A percentile compares a stretch with the other conserved stretches of the same genome.
phyloP scores from a whole-genome alignment of 2,888 invertebrate genomes.

The Platycheirus rosarum region DNA sequence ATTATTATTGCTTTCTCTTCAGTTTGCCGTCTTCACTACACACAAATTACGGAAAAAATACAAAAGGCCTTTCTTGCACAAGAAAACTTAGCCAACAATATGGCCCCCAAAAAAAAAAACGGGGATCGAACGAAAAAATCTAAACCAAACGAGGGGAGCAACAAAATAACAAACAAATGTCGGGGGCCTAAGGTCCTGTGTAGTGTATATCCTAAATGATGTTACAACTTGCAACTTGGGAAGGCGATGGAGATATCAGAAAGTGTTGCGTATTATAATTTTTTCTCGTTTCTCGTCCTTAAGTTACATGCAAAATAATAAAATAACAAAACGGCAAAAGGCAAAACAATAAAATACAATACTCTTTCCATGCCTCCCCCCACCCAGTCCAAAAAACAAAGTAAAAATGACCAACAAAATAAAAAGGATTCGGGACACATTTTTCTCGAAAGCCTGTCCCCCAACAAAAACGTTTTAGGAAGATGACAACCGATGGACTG shows the following conservation, averaged over 20 bases:
- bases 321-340: slow-evolving; percentile 62
- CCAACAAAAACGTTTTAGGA: background rate
- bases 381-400: background rate
- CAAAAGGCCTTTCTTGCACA: slow-evolving; percentile 57
- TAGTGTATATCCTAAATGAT: slow-evolving; percentile 40
- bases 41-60: slow-evolving; percentile 40
- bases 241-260: slow-evolving; percentile 24
- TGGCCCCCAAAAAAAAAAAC: slow-evolving; percentile 18
- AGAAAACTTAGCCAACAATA: slow-evolving; percentile 50
- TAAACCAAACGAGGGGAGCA: slow-evolving; percentile 63
- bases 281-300: slow-evolving; percentile 32
- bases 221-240: slow-evolving; percentile 9
- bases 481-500: slow-evolving; percentile 35
- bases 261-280: slow-evolving; percentile 68
- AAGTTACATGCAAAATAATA: slow-evolving; percentile 58
- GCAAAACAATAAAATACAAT: slow-evolving; percentile 70
- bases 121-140: slow-evolving; percentile 30
- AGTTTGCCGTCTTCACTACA: slow-evolving; percentile 22
- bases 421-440: slow-evolving; percentile 43
- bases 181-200: slow-evolving; percentile 38
- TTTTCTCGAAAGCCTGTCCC: slow-evolving; percentile 27
- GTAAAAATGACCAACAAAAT: slow-evolving; percentile 49
- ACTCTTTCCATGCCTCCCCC: slow-evolving; percentile 11
- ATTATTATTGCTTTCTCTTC: slow-evolving; percentile 62
- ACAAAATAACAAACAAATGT: slow-evolving; percentile 71